Evolutionary conservation across 2,888 invertebrate species (phyloP), one percentile per base, ranked within the genome.

Genomic region (Achlya flavicornis): DNA sequence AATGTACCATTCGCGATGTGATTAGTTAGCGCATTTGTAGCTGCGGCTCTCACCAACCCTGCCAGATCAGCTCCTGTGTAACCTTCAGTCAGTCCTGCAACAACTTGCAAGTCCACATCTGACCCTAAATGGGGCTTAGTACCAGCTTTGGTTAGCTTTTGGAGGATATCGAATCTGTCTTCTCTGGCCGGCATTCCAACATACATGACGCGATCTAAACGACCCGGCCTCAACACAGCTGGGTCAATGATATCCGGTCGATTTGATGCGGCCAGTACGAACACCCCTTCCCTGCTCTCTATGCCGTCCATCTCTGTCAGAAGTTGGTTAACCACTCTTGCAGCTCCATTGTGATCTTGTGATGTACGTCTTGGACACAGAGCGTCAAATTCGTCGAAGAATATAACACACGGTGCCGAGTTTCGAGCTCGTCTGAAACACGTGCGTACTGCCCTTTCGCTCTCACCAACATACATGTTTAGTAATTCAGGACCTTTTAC

Each of bases 381-480:
- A 0, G 99, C 97, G 88, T 99, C 99, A 70, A 99, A 95, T 91
- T 99, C 99, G 85, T 99, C 99, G 84, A 99, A 99, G 92, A 99
- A 99, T 86, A 99, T 99, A 4, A 99, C 98, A 85, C 99, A 99
- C 0, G 99, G 99, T 0, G 98, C 96, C 0, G 99, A 99, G 89
- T 98, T 98, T 58, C 97, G 94, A 0, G 99, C 99, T 71, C 99
- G 95, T 84, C 98, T 96, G 86, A 99, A 99, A 80, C 98, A 98
- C 33, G 98, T 97, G n/a, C 99, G 95, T 0, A 99, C 98, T 0
- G 99, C 99, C 75, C 98, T 95, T 90, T 99, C 99, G 89, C 99
- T 99, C 92, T 99, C 99, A 66, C 99, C 99, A 19, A 99, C 98
- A 89, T 99, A 99, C 99, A 99, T 99, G 84, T 98, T 99, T 65